phyloP scores from a whole-genome alignment of 2,888 invertebrate genomes.

The Digitonthophagus gazella region DNA sequence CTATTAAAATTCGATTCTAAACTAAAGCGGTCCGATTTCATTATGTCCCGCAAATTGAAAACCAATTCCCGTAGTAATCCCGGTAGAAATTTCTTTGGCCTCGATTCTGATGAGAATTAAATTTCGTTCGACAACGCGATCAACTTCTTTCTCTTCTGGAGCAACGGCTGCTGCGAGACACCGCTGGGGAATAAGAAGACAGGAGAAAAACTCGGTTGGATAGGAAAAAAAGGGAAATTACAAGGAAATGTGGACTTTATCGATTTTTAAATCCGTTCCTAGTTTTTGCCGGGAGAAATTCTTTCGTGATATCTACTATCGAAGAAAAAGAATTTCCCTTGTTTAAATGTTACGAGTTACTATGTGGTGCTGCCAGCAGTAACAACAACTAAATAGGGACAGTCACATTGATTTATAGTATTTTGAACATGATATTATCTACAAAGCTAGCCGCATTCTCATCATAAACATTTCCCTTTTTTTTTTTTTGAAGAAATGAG shows the following conservation, averaged over 20 bases:
- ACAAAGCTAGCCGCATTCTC: too few species aligned
- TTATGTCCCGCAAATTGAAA: constrained; percentile 27
- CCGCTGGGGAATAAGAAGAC: constrained; percentile 1
- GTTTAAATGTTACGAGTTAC: too few species aligned
- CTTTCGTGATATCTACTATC: too few species aligned
- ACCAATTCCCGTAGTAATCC: constrained; percentile 27
- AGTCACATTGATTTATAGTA: too few species aligned
- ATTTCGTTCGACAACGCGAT: constrained; percentile 18
- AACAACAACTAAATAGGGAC: too few species aligned
- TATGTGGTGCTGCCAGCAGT: too few species aligned
- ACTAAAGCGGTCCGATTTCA: constrained; percentile 25
- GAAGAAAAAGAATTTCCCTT: too few species aligned
- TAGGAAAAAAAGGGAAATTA: constrained; percentile 22
- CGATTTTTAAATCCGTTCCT: constrained; percentile 7
- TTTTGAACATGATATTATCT: too few species aligned
- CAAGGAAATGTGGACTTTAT: constrained; percentile 19
- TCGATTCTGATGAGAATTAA: constrained; percentile 24
- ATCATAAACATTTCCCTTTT: too few species aligned
- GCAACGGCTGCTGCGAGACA: background rate
- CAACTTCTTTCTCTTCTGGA: constrained; percentile 8
- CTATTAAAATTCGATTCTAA: constrained; percentile 19
- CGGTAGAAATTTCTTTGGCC: constrained; percentile 11
- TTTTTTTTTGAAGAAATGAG: too few species aligned
- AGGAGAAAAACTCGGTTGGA: background rate
- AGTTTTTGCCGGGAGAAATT: background rate